phyloP scores from a whole-genome alignment of 64 coral and sea anemone genomes.

The Pachyseris speciosa region DNA sequence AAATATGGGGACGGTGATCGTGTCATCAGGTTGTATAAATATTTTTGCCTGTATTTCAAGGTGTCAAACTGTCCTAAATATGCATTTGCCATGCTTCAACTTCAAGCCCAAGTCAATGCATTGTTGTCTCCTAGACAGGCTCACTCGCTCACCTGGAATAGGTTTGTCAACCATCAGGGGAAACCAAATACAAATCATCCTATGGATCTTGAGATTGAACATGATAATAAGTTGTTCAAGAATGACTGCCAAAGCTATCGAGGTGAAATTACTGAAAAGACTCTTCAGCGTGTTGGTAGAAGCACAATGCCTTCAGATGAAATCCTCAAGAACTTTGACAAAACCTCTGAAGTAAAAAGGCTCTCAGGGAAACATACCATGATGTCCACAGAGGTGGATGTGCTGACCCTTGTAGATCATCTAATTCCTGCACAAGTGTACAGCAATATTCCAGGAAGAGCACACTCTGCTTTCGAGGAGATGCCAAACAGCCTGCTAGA shows the following conservation, averaged over 20 bases:
- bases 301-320: background rate
- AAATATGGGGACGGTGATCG: slow-evolving; percentile 46
- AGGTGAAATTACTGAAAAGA: slow-evolving; percentile 76
- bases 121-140: slow-evolving; percentile 38
- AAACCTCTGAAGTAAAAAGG: slow-evolving; percentile 8
- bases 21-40: slow-evolving; percentile 56
- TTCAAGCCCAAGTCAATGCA: slow-evolving; percentile 62
- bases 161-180: slow-evolving; percentile 69
- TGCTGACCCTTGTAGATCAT: slow-evolving; percentile 47
- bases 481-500: slow-evolving; percentile 42
- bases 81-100: slow-evolving; percentile 53
- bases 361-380: slow-evolving; percentile 64
- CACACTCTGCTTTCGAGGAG: slow-evolving; percentile 32
- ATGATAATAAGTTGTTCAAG: slow-evolving; percentile 79
- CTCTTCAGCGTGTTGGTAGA: slow-evolving; percentile 8
- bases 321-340: slow-evolving; percentile 34
- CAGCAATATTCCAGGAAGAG: slow-evolving; percentile 40
- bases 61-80: slow-evolving; percentile 60
- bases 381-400: slow-evolving; percentile 53
- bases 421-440: slow-evolving; percentile 14
- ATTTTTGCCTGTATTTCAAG: slow-evolving; percentile 48
- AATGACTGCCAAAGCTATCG: slow-evolving; percentile 68
- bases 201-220: slow-evolving; percentile 66
- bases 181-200: slow-evolving; percentile 49
- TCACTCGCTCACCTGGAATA: slow-evolving; percentile 61